A percentile compares a stretch with the other conserved stretches of the same genome.
phyloP scores from a whole-genome alignment of 2,113 vertebrate genomes.

The Chinchilla lanigera region DNA sequence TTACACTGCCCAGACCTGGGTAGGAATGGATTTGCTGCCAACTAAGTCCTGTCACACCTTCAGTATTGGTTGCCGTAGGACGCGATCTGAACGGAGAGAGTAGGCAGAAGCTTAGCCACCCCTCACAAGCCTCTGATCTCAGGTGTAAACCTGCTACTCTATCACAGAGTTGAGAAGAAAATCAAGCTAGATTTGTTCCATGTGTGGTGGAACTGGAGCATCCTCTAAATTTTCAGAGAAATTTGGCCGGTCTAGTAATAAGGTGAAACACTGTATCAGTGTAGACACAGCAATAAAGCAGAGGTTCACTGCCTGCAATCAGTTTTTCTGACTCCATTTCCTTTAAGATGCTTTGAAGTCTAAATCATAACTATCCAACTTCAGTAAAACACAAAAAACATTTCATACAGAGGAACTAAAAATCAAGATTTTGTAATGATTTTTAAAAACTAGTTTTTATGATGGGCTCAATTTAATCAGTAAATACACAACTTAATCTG shows the following conservation, averaged over 20 bases:
- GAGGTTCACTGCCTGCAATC: not conserved
- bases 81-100: not conserved
- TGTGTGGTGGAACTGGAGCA: not conserved
- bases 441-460: not conserved
- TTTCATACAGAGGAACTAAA: not conserved
- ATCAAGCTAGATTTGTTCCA: not conserved
- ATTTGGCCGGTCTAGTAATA: not conserved
- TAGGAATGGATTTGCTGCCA: constrained; percentile 37
- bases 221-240: not conserved
- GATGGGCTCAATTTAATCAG: not conserved
- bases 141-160: not conserved
- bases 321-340: constrained; percentile 22
- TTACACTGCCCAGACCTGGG: not conserved
- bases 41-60: not conserved
- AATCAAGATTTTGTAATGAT: not conserved
- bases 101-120: constrained; percentile 54
- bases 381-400: not conserved
- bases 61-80: constrained; percentile 23
- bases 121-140: not conserved
- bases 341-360: not conserved
- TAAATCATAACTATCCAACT: not conserved
- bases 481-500: not conserved
- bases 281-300: not conserved
- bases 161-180: not conserved
- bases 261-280: not conserved